A percentile compares a stretch with the other conserved stretches of the same genome.
phyloP scores from a whole-genome alignment of 2,888 invertebrate genomes.

The Allygus modestus region DNA sequence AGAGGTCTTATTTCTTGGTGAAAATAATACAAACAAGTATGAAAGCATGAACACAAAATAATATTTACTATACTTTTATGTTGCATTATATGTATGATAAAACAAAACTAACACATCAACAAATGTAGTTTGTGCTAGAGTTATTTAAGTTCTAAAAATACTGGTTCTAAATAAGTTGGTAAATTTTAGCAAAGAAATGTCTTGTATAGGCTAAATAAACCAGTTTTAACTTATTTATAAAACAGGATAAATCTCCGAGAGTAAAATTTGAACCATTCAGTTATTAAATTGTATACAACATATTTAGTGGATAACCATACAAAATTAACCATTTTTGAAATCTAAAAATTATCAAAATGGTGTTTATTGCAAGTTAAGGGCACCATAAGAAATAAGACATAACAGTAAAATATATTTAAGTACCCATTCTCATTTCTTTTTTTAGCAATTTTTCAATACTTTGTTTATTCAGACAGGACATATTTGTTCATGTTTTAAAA shows the following conservation, averaged over 20 bases:
- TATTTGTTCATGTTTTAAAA: not conserved
- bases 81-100: not conserved
- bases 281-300: too few relatives aligned
- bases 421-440: not conserved
- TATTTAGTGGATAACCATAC: too few relatives aligned
- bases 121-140: constrained; percentile 7
- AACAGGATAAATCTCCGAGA: not conserved
- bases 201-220: too few relatives aligned
- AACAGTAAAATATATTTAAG: not conserved
- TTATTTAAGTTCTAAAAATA: not conserved
- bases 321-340: not conserved
- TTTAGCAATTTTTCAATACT: not conserved
- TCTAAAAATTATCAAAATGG: too few relatives aligned
- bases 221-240: too few relatives aligned
- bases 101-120: constrained; percentile 15
- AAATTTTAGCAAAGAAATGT: not conserved
- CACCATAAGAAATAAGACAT: not conserved
- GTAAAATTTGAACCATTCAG: not conserved
- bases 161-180: not conserved
- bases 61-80: constrained; percentile 21
- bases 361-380: not conserved
- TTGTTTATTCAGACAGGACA: not conserved
- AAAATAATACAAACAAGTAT: not conserved
- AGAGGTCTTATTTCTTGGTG: too few relatives aligned
- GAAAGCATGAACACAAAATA: constrained; percentile 33